Evolutionary conservation across 1,140 invertebrate species (phyloP).

Genomic region (Bilobella aurantiaca): DNA sequence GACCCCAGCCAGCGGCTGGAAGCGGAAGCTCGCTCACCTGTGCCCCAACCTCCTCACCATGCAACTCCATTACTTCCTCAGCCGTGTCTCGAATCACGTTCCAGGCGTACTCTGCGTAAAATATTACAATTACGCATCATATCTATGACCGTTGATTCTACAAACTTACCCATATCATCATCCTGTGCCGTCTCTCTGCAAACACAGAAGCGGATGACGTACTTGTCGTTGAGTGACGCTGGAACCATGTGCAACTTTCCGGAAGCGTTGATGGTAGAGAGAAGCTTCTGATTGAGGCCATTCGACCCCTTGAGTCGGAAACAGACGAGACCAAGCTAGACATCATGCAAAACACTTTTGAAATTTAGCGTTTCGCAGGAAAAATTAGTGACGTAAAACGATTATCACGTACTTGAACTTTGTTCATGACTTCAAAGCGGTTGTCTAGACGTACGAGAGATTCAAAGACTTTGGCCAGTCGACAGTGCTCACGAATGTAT

Average conservation of each 20-base stretch:
- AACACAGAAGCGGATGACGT: constrained; percentile 89
- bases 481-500: constrained; percentile 85
- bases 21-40: constrained; percentile 19
- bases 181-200: constrained; percentile 80
- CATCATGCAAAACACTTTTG: constrained; percentile 19
- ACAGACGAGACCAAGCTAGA: constrained; percentile 68
- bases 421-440: constrained; percentile 87
- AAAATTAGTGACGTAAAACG: too few relatives aligned
- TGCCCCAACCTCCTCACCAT: constrained; percentile 37
- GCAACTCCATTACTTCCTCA: constrained; percentile 62
- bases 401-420: constrained; percentile 67
- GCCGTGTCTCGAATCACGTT: constrained; percentile 74
- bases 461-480: constrained; percentile 89
- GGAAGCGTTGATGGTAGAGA: constrained; percentile 89
- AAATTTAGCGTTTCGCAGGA: not conserved
- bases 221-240: constrained; percentile 76
- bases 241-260: constrained; percentile 97
- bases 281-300: constrained; percentile 82
- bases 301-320: constrained; percentile 77
- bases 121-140: too few relatives aligned
- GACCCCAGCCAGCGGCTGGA: not conserved
- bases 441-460: constrained; percentile 66
- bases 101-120: constrained; percentile 86
- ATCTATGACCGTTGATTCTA: too few relatives aligned
- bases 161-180: constrained; percentile 65